Percentiles rank a stretch among this genome's conserved stretches.
These are phyloP conservation scores for Agelaius phoeniceus DNA, from an alignment of 2,113 vertebrate species.

Conservation along the genomic window DNA sequence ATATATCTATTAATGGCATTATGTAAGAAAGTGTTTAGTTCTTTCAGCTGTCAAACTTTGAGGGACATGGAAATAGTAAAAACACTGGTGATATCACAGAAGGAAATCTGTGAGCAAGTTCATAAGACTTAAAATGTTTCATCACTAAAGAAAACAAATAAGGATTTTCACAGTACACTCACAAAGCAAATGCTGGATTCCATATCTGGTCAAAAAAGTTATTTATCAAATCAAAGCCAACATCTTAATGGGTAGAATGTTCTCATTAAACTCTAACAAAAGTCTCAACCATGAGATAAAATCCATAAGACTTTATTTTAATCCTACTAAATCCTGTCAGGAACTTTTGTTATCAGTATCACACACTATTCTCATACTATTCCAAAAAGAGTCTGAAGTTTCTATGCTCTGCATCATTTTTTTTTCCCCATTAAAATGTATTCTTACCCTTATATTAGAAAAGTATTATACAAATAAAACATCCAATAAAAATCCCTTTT, in stretches of 20 bases:
- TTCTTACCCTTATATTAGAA: conserved; percentile 22
- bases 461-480: conserved; percentile 40
- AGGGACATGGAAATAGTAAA: background rate
- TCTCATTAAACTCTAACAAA: conserved; percentile 67
- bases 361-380: background rate
- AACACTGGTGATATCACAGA: background rate
- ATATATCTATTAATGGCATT: background rate
- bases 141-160: background rate
- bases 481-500: conserved; percentile 40
- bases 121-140: background rate
- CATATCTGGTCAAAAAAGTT: conserved; percentile 13
- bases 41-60: background rate
- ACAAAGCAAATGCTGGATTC: conserved; percentile 4
- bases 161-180: background rate
- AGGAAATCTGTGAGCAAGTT: background rate
- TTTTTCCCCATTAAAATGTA: conserved; percentile 7
- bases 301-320: conserved; percentile 17
- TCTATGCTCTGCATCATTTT: background rate
- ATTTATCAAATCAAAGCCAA: conserved; percentile 54
- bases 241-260: conserved; percentile 41
- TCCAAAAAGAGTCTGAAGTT: conserved; percentile 17
- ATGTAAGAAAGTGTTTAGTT: background rate
- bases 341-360: conserved; percentile 21
- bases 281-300: conserved; percentile 15
- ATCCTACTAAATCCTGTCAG: conserved; percentile 37